Conservation (phyloP, 2,888 invertebrate species). For the Smittia aterrima region DNA sequence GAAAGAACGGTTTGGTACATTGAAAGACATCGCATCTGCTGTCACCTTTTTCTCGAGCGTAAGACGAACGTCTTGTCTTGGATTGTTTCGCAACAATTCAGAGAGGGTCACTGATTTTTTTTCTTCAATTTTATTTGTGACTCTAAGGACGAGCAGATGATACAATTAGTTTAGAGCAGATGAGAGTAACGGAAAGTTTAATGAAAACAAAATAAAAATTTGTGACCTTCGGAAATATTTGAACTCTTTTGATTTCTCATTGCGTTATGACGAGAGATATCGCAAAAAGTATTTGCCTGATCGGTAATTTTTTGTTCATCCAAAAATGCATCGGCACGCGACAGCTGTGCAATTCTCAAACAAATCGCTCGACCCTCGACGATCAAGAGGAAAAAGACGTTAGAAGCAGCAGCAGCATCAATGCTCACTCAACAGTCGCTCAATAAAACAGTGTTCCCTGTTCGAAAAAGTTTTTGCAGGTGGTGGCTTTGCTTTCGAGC, state of each 20-base stretch:
- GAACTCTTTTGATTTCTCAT: too few relatives aligned
- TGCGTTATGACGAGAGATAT: not conserved
- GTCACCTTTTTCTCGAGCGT: slow-evolving; percentile 21
- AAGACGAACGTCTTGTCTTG: not conserved
- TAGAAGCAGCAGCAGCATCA: not conserved
- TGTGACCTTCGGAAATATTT: too few relatives aligned
- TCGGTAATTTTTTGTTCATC: not conserved
- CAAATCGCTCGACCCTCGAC: not conserved
- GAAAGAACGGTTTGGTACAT: not conserved
- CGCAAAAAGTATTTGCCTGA: not conserved
- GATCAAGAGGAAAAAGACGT: slow-evolving; percentile 7
- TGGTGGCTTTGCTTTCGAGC: slow-evolving; percentile 19
- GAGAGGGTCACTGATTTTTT: not conserved
- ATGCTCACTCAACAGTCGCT: not conserved
- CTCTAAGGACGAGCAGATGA: not conserved
- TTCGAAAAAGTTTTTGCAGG: slow-evolving; percentile 17
- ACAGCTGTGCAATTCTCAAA: slow-evolving; percentile 9
- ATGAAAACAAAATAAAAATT: too few relatives aligned
- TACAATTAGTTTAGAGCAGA: not conserved
- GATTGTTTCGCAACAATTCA: slow-evolving; percentile 5
- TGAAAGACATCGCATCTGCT: slow-evolving; percentile 33
- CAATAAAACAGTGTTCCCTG: not conserved
- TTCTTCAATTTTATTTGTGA: not conserved
- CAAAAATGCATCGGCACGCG: slow-evolving; percentile 30
- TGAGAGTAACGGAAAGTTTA: slow-evolving; percentile 22